Conservation (phyloP, 2,888 invertebrate genomes). For the Azorinus chamasolen region DNA sequence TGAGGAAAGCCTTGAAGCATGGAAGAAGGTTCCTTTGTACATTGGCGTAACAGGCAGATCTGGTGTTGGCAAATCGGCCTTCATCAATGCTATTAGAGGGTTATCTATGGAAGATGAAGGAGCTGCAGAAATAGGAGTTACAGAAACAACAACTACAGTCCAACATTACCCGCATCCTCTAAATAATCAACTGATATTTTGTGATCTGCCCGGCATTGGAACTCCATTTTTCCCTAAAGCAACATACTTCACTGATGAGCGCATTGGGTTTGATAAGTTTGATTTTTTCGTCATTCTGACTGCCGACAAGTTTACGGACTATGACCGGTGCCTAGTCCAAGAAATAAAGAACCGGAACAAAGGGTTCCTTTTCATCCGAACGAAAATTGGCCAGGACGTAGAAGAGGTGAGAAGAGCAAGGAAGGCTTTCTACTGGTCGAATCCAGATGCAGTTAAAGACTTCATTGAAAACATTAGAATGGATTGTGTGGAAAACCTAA, state of each 20-base stretch:
- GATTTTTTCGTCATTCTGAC: constrained; percentile 26
- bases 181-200: constrained; percentile 27
- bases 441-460: too few species aligned
- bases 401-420: background rate
- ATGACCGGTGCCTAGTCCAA: constrained; percentile 31
- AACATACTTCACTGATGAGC: too few species aligned
- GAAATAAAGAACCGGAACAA: constrained; percentile 1
- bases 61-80: too few species aligned
- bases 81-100: too few species aligned
- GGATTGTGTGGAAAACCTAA: constrained; percentile 7
- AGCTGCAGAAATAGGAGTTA: too few species aligned
- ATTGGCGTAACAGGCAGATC: constrained; percentile 39
- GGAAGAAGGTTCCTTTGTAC: constrained; percentile 21
- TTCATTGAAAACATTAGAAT: background rate
- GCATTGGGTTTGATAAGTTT: too few species aligned
- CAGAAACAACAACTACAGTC: too few species aligned
- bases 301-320: constrained; percentile 18
- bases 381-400: constrained; percentile 1
- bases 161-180: too few species aligned
- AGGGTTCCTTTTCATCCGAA: too few species aligned
- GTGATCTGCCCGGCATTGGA: constrained; percentile 51
- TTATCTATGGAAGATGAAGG: too few species aligned
- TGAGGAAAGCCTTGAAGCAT: too few species aligned
- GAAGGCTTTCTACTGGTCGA: background rate
- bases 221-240: constrained; percentile 23